phyloP scores from a whole-genome alignment of 1,140 invertebrate genomes.

The Penaeus japonicus region DNA sequence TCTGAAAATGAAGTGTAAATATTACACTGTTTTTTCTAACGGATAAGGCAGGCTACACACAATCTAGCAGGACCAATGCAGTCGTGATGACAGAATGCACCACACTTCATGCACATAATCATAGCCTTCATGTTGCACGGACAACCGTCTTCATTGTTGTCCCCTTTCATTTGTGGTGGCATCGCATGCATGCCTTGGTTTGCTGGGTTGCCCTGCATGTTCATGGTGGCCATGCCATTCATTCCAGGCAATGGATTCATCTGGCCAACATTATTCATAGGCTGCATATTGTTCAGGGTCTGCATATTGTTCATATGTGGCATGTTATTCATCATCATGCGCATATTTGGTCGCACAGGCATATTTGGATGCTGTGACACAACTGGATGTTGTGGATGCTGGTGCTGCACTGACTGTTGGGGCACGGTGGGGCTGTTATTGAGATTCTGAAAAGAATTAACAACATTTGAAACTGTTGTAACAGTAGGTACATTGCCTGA shows the following conservation, averaged over 20 bases:
- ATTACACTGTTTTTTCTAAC: neutral
- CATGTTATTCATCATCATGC: conserved; percentile 49
- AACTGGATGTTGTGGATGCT: conserved; percentile 63
- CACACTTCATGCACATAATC: conserved; percentile 94
- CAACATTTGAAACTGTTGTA: too few species aligned
- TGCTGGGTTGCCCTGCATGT: conserved; percentile 4
- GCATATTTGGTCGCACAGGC: conserved; percentile 33
- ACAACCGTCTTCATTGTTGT: conserved; percentile 67
- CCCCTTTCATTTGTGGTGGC: conserved; percentile 46
- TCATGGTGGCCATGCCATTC: conserved; percentile 53
- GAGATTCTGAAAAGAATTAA: neutral
- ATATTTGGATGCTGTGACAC: conserved; percentile 37
- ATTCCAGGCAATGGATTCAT: conserved; percentile 7
- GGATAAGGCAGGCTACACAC: conserved; percentile 90
- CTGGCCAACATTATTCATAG: conserved; percentile 33
- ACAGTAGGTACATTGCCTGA: too few species aligned
- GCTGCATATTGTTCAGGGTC: conserved; percentile 43
- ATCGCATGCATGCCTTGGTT: conserved; percentile 24
- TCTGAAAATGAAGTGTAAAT: neutral
- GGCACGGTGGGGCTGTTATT: conserved; percentile 56
- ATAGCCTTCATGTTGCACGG: conserved; percentile 93
- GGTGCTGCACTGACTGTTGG: conserved; percentile 65
- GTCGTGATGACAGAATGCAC: conserved; percentile 95
- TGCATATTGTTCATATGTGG: conserved; percentile 47
- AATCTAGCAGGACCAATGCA: conserved; percentile 91